A percentile compares a stretch with the other conserved stretches of the same genome.
Conservation (phyloP, 2,113 vertebrate genomes). For the Sinocyclocheilus rhinocerous region DNA sequence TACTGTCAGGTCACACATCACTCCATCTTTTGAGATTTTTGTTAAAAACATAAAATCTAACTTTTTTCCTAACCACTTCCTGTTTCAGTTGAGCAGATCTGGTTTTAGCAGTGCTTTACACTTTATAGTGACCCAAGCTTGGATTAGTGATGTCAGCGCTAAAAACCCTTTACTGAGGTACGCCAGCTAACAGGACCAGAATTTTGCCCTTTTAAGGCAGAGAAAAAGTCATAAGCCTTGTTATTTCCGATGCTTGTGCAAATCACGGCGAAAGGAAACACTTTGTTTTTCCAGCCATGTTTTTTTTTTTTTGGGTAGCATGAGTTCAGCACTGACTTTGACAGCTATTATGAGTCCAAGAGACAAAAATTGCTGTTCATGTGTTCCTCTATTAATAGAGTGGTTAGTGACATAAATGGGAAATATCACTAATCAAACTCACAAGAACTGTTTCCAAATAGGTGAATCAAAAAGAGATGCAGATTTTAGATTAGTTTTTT, state of each 20-base stretch:
- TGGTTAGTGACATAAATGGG: neutral
- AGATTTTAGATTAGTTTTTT: neutral
- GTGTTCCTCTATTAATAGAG: neutral
- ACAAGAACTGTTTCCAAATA: neutral
- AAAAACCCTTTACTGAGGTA: slow-evolving; percentile 20
- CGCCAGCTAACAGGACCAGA: slow-evolving; percentile 32
- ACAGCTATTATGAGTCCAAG: slow-evolving; percentile 21
- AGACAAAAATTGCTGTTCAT: neutral
- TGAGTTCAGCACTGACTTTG: slow-evolving; percentile 41
- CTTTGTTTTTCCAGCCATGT: slow-evolving; percentile 57
- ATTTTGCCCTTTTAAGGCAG: slow-evolving; percentile 78
- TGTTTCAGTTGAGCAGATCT: slow-evolving; percentile 40
- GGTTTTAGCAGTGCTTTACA: slow-evolving; percentile 31
- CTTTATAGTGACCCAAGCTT: slow-evolving; percentile 29
- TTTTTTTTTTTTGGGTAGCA: slow-evolving; percentile 31
- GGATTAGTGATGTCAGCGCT: slow-evolving; percentile 26
- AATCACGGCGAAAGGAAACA: slow-evolving; percentile 60
- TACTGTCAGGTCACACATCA: neutral
- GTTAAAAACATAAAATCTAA: neutral
- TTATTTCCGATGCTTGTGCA: slow-evolving; percentile 67
- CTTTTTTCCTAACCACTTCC: slow-evolving; percentile 50
- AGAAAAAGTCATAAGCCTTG: slow-evolving; percentile 48
- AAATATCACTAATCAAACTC: neutral
- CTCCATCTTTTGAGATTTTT: neutral
- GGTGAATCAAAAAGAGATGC: neutral